Evolutionary conservation across 2,888 invertebrate genomes (phyloP).

Genomic region (Apantesis nais): DNA sequence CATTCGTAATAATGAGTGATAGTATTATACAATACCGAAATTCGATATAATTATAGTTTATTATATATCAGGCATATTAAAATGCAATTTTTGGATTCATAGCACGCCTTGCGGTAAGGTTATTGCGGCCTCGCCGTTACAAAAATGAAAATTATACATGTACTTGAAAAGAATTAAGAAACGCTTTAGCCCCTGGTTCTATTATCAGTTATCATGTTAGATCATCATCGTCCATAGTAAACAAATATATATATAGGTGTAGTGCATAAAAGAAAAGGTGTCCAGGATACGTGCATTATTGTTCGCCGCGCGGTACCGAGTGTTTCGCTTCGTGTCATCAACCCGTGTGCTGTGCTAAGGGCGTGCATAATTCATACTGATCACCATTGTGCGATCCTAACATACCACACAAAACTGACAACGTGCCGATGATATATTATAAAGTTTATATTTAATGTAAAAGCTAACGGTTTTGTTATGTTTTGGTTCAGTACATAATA

Average conservation of each 20-base stretch:
- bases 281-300: slow-evolving; percentile 48
- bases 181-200: no score
- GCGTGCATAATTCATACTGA: slow-evolving; percentile 74
- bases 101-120: background rate
- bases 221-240: no score
- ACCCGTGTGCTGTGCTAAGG: slow-evolving; percentile 63
- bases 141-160: background rate
- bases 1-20: no score
- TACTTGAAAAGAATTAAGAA: no score
- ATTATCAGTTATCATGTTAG: no score
- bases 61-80: background rate
- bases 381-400: slow-evolving; percentile 62
- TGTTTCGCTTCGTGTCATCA: slow-evolving; percentile 65
- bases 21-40: slow-evolving; percentile 20
- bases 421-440: slow-evolving; percentile 2
- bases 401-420: slow-evolving; percentile 42
- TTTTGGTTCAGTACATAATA: background rate
- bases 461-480: slow-evolving; percentile 26
- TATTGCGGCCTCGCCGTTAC: background rate
- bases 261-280: slow-evolving; percentile 55
- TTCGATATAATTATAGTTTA: slow-evolving; percentile 2
- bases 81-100: background rate
- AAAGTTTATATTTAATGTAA: slow-evolving; percentile 17
- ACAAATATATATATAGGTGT: slow-evolving; percentile 39
- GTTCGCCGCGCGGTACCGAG: slow-evolving; percentile 41